These are phyloP conservation scores for Gouania willdenowi DNA, from an alignment of 2,797 vertebrate species.

Conservation along the genomic window DNA sequence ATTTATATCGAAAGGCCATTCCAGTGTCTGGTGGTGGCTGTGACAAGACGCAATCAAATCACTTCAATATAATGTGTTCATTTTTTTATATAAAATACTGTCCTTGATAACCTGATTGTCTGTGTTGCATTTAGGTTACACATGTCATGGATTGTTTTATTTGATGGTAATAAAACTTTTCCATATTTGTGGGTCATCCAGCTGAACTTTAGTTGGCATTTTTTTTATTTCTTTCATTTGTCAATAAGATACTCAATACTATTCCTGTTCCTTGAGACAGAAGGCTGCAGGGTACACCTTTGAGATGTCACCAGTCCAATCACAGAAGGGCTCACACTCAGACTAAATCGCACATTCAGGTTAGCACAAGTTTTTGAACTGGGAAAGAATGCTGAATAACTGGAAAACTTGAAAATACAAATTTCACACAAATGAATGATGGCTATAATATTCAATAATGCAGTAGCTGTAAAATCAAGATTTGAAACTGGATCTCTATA, in stretches of 20 bases:
- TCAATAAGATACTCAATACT: background rate
- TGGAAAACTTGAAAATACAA: too few relatives aligned
- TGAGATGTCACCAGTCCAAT: too few relatives aligned
- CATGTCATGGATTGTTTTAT: conserved; percentile 42
- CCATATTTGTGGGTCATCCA: conserved; percentile 24
- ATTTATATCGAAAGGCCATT: conserved; percentile 54
- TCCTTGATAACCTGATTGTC: conserved; percentile 50
- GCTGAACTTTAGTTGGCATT: conserved; percentile 1
- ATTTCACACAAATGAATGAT: too few relatives aligned
- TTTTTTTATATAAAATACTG: conserved; percentile 60
- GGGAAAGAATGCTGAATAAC: too few relatives aligned
- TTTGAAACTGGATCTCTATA: too few relatives aligned
- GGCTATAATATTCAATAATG: too few relatives aligned
- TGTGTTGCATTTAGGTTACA: conserved; percentile 50
- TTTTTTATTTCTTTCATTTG: background rate
- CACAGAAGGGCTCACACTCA: too few relatives aligned
- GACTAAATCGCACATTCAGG: too few relatives aligned
- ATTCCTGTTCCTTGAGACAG: too few relatives aligned
- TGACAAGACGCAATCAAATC: conserved; percentile 36
- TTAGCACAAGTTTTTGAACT: too few relatives aligned
- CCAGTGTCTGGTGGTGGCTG: conserved; percentile 31
- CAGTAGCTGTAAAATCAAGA: too few relatives aligned
- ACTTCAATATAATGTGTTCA: conserved; percentile 40
- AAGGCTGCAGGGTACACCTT: too few relatives aligned
- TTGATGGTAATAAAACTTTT: conserved; percentile 56